Conservation (phyloP, 1,140 invertebrate species). For the Aphaenogaster floridana region DNA sequence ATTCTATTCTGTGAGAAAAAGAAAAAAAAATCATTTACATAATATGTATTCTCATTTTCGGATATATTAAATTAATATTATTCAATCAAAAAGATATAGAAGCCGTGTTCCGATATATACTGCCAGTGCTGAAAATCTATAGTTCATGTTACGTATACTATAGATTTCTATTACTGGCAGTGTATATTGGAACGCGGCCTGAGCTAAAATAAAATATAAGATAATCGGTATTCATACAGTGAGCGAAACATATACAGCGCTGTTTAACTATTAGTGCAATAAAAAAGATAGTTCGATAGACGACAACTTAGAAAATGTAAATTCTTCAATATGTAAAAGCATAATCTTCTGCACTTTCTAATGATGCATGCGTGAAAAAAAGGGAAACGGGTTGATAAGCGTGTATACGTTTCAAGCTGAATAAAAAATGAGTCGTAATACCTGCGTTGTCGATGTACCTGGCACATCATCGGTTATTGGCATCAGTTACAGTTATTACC, state of each 20-base stretch:
- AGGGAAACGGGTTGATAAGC: neutral
- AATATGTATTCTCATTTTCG: neutral
- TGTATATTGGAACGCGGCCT: too few species aligned
- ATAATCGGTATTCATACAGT: neutral
- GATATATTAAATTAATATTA: neutral
- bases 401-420: neutral
- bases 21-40: neutral
- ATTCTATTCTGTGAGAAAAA: neutral
- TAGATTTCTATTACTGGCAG: too few species aligned
- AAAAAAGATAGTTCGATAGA: neutral
- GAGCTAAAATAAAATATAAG: neutral
- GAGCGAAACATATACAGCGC: neutral
- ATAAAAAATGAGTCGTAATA: slow-evolving; percentile 37
- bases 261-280: too few species aligned
- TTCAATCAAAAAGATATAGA: neutral
- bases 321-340: neutral
- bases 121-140: too few species aligned
- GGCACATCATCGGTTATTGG: neutral
- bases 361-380: neutral
- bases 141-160: too few species aligned
- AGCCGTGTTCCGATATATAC: too few species aligned
- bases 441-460: neutral
- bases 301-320: neutral
- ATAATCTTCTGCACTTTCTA: neutral
- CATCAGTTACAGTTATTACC: slow-evolving; percentile 33